Evolutionary conservation across 2,113 vertebrate genomes (phyloP).

Genomic region (Corythaeola cristata): DNA sequence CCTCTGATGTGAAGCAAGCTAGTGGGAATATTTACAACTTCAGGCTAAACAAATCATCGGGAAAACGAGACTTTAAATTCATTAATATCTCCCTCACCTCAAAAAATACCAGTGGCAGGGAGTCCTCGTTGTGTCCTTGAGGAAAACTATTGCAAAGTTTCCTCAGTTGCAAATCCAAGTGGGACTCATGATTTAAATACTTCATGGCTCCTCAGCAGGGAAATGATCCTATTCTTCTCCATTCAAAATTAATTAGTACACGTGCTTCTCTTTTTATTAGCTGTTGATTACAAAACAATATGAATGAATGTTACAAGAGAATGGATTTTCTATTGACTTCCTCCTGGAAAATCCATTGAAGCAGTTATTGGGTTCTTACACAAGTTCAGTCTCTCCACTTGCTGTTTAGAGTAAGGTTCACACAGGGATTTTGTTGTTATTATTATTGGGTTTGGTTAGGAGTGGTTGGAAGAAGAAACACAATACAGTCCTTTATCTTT

Average conservation of each 20-base stretch:
- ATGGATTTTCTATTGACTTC: not conserved
- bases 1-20: not conserved
- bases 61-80: not conserved
- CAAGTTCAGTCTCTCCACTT: not conserved
- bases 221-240: constrained; percentile 54
- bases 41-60: not conserved
- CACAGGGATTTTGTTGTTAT: not conserved
- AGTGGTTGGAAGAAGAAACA: not conserved
- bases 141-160: not conserved
- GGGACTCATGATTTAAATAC: constrained; percentile 69
- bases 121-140: not conserved
- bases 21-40: not conserved
- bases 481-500: not conserved
- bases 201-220: constrained; percentile 49
- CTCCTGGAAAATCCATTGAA: not conserved
- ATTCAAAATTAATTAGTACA: constrained; percentile 69
- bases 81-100: no score
- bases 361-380: not conserved
- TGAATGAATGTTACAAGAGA: not conserved
- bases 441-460: not conserved
- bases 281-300: not conserved
- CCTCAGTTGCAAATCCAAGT: not conserved
- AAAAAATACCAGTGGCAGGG: not conserved
- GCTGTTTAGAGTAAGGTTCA: not conserved
- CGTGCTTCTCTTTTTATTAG: not conserved